Base-by-base conservation (phyloP, 1,140 invertebrate genomes). In the Vollenhovia emeryi region DNA sequence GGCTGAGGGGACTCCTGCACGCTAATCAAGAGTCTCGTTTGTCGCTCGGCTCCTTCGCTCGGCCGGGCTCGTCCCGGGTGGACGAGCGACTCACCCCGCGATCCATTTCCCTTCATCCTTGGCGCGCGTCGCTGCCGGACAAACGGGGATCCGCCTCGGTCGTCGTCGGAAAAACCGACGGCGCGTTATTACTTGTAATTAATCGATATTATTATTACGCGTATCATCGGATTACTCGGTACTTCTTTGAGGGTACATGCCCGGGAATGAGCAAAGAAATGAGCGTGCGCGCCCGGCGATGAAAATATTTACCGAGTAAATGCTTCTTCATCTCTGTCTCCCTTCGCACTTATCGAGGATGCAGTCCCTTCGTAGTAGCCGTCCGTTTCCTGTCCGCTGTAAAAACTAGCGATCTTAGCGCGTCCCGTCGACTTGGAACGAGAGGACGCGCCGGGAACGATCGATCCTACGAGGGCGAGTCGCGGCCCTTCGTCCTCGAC, bases 221-320 rank as follows among this genome's bases (percentile, higher is more conserved):
- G 60, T 76, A 76, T 66, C 73, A 43, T 50, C 71, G 73, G 40
- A 30, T 84, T 5, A 84, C 21, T 76, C 75, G 73, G 83, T 78
- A 64, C 50, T 64, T 64, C 79, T 64, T n/a, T 66, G 60, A 82
- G 66, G 66, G 50, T 82, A 82, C 66, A 71, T 82, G 78, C 36
- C 78, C 78, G 78, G 73, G 66, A 71, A 82, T 82, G 78, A 82
- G 78, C 78, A 82, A 82, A 82, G 66, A 71, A 82, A 82, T 73
- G 78, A 82, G 78, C 78, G 33, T 55, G 36, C 45, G 74, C 43
- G 60, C 43, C 66, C 69, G 75, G 43, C 62, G 69, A 60, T 64
- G 76, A 74, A 89, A 84, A 87, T 75, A 74, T 89, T 89, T 86
- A 88, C 79, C 84, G 84, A 86, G 79, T 79, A 88, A 79, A 57